Conservation (phyloP, 2,113 vertebrate species). For the Mustela nigripes region DNA sequence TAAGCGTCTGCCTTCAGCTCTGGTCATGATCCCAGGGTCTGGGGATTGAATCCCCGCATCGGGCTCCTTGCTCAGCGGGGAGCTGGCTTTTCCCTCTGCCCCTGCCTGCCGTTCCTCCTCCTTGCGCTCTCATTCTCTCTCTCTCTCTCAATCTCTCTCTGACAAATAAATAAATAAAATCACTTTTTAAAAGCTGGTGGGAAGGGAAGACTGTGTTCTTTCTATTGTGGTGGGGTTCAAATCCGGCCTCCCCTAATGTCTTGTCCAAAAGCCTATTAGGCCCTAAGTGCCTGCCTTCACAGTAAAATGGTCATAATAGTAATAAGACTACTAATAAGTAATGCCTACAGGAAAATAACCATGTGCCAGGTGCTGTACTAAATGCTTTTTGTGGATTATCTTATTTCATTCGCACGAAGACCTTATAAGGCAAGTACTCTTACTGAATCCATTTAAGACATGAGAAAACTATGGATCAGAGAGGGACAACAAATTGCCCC, state of each 20-base stretch:
- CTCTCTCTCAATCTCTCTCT: no score
- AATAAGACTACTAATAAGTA: background rate
- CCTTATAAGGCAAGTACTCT: background rate
- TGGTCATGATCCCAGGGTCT: no score
- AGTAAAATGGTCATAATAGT: slow-evolving; percentile 24
- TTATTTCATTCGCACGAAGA: slow-evolving; percentile 58
- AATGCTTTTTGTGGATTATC: background rate
- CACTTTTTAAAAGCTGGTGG: background rate
- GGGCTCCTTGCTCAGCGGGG: no score
- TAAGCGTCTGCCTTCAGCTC: no score
- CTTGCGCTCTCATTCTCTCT: no score
- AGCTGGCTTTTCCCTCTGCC: no score
- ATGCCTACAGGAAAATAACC: slow-evolving; percentile 16
- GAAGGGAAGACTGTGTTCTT: slow-evolving; percentile 23
- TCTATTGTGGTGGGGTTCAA: background rate
- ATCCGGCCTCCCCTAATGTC: background rate
- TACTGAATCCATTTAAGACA: slow-evolving; percentile 53
- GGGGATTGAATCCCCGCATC: no score
- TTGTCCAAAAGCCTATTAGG: slow-evolving; percentile 1
- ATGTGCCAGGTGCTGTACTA: background rate
- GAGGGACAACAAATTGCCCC: slow-evolving; percentile 27
- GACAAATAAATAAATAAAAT: background rate
- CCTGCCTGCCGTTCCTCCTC: no score
- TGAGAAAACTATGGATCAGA: slow-evolving; percentile 35
- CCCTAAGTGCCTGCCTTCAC: background rate